phyloP scores from a whole-genome alignment of 2,113 vertebrate species.

The Acrocephalus arundinaceus region DNA sequence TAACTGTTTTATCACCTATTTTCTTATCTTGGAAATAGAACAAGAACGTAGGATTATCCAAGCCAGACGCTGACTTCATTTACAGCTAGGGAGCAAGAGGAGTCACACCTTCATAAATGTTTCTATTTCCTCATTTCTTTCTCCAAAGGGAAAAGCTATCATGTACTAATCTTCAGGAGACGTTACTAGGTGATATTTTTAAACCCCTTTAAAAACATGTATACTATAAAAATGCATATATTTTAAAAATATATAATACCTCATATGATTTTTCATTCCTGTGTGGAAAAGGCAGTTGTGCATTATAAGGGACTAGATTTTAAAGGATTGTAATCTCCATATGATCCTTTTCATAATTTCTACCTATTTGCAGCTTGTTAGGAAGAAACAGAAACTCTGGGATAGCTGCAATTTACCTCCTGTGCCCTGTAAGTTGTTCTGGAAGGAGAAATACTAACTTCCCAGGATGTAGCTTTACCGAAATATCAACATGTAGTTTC shows the following conservation, averaged over 20 bases:
- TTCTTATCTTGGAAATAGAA: slow-evolving; percentile 40
- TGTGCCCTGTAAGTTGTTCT: background rate
- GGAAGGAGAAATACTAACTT: background rate
- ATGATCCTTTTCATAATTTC: background rate
- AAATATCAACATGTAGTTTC: background rate
- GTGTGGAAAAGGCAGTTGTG: background rate
- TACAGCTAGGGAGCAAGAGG: background rate
- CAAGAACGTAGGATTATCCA: background rate
- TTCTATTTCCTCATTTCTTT: slow-evolving; percentile 38
- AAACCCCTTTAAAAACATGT: background rate
- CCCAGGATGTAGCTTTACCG: background rate
- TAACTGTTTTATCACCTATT: slow-evolving; percentile 21
- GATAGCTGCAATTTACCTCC: background rate
- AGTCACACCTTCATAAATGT: background rate
- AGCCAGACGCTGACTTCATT: slow-evolving; percentile 41
- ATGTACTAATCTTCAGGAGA: background rate
- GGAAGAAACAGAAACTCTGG: background rate
- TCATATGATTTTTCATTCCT: background rate
- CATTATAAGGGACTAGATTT: background rate
- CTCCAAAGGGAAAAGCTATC: background rate
- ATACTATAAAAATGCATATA: background rate
- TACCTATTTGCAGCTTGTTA: background rate
- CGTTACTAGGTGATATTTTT: background rate
- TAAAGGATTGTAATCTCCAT: background rate
- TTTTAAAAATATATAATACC: background rate